Evolutionary conservation across 2,113 vertebrate species (phyloP), one percentile per base, ranked within the genome.

Genomic region (Hystrix cristata): DNA sequence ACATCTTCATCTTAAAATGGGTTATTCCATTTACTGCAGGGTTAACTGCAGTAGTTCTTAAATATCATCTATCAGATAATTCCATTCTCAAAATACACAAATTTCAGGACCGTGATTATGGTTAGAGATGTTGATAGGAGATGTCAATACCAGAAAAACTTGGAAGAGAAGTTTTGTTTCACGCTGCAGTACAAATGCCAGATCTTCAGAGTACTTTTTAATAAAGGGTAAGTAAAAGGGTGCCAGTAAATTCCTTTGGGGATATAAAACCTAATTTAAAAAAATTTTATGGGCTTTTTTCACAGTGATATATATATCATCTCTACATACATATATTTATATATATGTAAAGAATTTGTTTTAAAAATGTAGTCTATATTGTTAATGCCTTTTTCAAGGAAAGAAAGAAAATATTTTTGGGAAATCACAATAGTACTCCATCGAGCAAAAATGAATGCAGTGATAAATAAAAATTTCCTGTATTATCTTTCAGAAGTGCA

Each of bases 301-400:
- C 53, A 46, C 12, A 72, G 72, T 86, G 79, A 79, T 93, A 85
- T 19, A 95, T 86, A 78, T 11, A 38, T 38, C 38, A 38, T 38
- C 38, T 38, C 38, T 38, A 38, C 38, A 38, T 38, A 38, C 38
- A 38, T 38, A 79, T 93, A 85, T 19, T 94, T 86, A 78, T 11
- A 85, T 21, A 43, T 57, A 31, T 55, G 16, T 34, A 79, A 29
- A 55, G 16, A 55, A 79, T n/a, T 55, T 34, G 74, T 31, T 78
- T 78, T 78, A 19, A 78, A 53, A 93, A 43, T 64, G 25, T 31
- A 69, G 21, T 48, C 10, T n/a, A 31, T 27, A 60, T 51, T 55
- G 21, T 57, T 74, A 95, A 95, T 48, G 34, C 9, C 55, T 76
- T 93, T 81, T 60, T 46, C 14, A 82, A 78, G 84, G 78, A 83